Evolutionary conservation across 2,113 vertebrate species (phyloP), one percentile per base, ranked within the genome.

Genomic region (Phalacrocorax aristotelis): DNA sequence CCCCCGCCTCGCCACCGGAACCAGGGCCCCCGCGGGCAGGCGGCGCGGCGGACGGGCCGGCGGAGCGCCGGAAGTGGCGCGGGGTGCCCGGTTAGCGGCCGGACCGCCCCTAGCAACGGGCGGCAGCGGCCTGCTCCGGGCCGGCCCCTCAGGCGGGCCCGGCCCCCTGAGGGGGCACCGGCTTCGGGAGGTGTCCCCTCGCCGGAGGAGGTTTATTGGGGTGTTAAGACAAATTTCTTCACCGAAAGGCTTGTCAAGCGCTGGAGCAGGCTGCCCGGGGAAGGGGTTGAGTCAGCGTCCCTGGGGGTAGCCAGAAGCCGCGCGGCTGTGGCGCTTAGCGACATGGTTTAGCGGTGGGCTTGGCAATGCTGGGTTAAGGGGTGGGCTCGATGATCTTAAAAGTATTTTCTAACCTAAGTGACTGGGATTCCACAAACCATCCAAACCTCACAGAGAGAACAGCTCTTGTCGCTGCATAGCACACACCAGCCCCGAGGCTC

Each of bases 401-500:
- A 40, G 15, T 9, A 49, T 71, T 64, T 57, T 55, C 66, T 49
- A 23, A 40, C 29, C 23, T 1, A 15, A 64, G 7, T 0, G 1
- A 7, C 34, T 32, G 6, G 8, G n/a, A 30, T 40, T 36, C 72
- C 9, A 1, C 42, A 55, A 40, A 18, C 22, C 9, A 0, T 1
- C 83, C 13, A 7, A 30, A 30, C 23, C 46, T 34, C 54, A 3
- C 4, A 0, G 19, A 30, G 27, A 15, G 38, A 48, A 5, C 9
- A 29, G 52, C 52, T n/a, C 9, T 8, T 6, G 1, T 14, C 1
- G 0, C 27, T 1, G 6, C 3, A 0, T 3, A 22, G 58, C 60
- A 8, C n/a, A 19, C 3, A 2, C 38, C 29, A 32, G 40, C 74
- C 32, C 51, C 2, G 11, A 30, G 78, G 36, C 78, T 13, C 26